Conservation (phyloP, 2,113 vertebrate species). For the Zosterops borbonicus region DNA sequence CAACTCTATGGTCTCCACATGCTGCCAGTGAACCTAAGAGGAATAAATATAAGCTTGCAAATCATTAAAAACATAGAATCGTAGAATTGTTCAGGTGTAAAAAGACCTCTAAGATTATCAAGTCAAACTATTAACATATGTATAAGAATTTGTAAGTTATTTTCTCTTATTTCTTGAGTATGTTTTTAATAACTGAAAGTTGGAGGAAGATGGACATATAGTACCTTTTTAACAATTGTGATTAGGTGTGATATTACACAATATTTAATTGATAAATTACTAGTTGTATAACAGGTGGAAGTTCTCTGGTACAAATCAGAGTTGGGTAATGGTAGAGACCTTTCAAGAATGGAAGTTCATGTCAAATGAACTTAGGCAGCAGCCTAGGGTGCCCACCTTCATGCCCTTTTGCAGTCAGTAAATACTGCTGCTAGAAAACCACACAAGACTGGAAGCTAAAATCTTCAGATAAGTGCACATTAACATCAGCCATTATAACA, state of each 20-base stretch:
- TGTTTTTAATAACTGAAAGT: not conserved
- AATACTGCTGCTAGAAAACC: not conserved
- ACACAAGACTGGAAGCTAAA: not conserved
- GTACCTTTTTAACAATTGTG: not conserved
- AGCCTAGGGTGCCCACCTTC: not conserved
- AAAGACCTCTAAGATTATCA: not conserved
- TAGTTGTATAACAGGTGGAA: not conserved
- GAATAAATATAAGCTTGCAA: not conserved
- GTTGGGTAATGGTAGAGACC: not conserved
- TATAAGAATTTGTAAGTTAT: not conserved
- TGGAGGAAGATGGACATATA: not conserved
- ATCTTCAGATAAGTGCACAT: not conserved
- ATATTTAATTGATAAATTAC: not conserved
- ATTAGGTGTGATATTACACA: not conserved
- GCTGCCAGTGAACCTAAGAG: slow-evolving; percentile 87
- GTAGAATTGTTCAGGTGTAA: not conserved
- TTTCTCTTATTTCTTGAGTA: not conserved
- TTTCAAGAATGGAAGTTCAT: not conserved
- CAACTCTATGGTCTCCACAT: slow-evolving; percentile 90
- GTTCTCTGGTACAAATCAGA: not conserved
- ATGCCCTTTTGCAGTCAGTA: not conserved
- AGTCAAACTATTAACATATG: accelerated
- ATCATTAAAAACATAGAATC: not conserved
- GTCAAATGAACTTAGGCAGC: not conserved
- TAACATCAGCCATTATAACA: not conserved